Conservation (phyloP, 2,888 invertebrate genomes). For the Cantharis lateralis region DNA sequence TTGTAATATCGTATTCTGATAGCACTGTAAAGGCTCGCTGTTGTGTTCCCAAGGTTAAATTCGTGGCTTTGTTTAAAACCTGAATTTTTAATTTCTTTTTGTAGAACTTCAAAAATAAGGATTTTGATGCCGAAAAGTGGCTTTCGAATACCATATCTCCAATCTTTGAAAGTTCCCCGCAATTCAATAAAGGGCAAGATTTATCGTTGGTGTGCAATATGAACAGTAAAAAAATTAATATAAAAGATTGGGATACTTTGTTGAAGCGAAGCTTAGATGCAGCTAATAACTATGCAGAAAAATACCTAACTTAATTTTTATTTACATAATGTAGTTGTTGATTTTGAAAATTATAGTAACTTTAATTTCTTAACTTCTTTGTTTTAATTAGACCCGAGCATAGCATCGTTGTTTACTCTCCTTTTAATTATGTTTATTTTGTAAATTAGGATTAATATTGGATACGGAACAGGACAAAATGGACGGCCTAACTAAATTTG, state of each 20-base stretch:
- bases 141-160: conserved; percentile 62
- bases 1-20: conserved; percentile 70
- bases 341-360: not conserved
- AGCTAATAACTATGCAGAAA: conserved; percentile 61
- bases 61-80: not conserved
- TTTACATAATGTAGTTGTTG: not conserved
- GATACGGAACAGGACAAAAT: too few relatives aligned
- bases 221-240: conserved; percentile 66
- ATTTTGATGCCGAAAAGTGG: conserved; percentile 74
- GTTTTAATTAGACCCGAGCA: not conserved
- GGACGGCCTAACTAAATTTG: too few relatives aligned
- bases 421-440: too few relatives aligned
- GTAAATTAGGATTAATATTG: too few relatives aligned
- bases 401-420: too few relatives aligned
- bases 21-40: conserved; percentile 70
- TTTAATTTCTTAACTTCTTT: not conserved
- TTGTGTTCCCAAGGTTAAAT: conserved; percentile 68
- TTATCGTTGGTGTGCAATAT: conserved; percentile 66
- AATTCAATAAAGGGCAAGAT: conserved; percentile 63
- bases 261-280: conserved; percentile 65
- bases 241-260: conserved; percentile 64
- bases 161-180: conserved; percentile 62
- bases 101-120: conserved; percentile 60
- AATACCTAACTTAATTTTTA: conserved; percentile 39
- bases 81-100: conserved; percentile 30